A percentile compares a stretch with the other conserved stretches of the same genome.
phyloP scores from a whole-genome alignment of 2,797 vertebrate genomes.

The Loriculus beryllinus region DNA sequence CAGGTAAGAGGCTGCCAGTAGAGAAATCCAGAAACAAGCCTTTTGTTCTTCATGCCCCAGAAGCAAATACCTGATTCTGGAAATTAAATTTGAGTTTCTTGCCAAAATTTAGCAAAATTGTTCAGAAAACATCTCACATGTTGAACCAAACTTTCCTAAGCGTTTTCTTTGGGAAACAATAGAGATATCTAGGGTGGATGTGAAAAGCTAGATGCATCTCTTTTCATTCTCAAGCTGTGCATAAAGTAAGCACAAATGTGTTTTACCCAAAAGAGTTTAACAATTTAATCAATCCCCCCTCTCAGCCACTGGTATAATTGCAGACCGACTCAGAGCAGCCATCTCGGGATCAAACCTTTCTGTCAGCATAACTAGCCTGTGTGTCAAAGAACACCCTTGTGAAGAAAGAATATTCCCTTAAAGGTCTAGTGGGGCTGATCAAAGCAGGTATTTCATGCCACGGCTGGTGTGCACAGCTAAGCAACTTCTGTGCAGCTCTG shows the following conservation, averaged over 20 bases:
- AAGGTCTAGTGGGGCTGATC: not conserved
- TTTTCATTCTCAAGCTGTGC: not conserved
- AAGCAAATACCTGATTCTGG: not conserved
- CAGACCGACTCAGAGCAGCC: not conserved
- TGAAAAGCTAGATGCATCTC: not conserved
- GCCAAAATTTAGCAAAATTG: not conserved
- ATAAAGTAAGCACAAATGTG: not conserved
- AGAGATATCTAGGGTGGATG: not conserved
- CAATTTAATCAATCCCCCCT: not conserved
- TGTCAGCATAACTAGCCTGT: not conserved
- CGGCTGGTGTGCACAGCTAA: not conserved
- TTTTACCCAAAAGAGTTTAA: not conserved
- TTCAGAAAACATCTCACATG: accelerated
- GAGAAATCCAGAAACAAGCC: not conserved
- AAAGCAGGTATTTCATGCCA: constrained; percentile 1
- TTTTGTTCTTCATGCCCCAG: not conserved
- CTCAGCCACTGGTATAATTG: not conserved
- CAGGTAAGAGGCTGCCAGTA: not conserved
- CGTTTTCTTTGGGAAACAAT: not conserved
- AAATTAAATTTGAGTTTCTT: not conserved
- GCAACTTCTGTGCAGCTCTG: not conserved
- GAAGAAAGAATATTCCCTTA: not conserved
- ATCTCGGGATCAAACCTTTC: not conserved
- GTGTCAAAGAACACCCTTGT: not conserved
- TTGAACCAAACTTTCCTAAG: not conserved